phyloP scores from a whole-genome alignment of 35 echinoderm and acorn worm species.

The Eucidaris tribuloides region DNA sequence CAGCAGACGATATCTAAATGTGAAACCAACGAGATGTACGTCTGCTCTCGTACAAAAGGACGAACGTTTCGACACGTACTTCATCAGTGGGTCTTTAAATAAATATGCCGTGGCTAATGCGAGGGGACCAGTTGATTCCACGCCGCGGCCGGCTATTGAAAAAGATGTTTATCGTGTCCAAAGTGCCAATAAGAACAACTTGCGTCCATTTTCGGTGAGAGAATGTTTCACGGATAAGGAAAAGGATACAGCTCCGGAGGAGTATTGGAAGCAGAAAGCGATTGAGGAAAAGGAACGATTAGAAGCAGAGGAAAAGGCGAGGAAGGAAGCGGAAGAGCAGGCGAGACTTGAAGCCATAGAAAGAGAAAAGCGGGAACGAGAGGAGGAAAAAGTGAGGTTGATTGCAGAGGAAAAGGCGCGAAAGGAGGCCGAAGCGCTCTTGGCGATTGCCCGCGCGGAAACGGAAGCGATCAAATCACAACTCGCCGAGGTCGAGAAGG shows the following conservation, averaged over 20 bases:
- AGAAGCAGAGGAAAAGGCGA: conserved; percentile 17
- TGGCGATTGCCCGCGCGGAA: conserved; percentile 12
- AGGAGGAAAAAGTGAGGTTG: conserved; percentile 23
- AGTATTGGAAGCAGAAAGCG: conserved; percentile 36
- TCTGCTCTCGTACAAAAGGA: conserved; percentile 31
- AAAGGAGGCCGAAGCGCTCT: conserved; percentile 1
- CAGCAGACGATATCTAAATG: conserved; percentile 18
- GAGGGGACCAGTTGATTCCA: not conserved
- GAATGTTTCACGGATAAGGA: conserved; percentile 22
- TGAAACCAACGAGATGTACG: conserved; percentile 29
- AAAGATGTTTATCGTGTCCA: not conserved
- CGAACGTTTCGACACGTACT: conserved; percentile 40
- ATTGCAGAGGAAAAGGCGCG: conserved; percentile 14
- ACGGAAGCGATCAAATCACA: conserved; percentile 22
- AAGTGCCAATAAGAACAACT: conserved; percentile 4
- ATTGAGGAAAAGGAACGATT: conserved; percentile 12
- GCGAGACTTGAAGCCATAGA: conserved; percentile 9
- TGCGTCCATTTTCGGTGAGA: conserved; percentile 1
- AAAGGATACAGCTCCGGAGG: conserved; percentile 22
- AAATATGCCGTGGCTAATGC: conserved; percentile 30
- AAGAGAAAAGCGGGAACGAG: conserved; percentile 10
- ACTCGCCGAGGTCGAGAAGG: conserved; percentile 9
- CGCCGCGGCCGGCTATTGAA: not conserved
- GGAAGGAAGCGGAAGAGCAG: conserved; percentile 9
- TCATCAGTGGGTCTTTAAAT: conserved; percentile 21